Evolutionary conservation across 1,140 invertebrate genomes (phyloP), one percentile per base, ranked within the genome.

Genomic region (Bradysia coprophila): DNA sequence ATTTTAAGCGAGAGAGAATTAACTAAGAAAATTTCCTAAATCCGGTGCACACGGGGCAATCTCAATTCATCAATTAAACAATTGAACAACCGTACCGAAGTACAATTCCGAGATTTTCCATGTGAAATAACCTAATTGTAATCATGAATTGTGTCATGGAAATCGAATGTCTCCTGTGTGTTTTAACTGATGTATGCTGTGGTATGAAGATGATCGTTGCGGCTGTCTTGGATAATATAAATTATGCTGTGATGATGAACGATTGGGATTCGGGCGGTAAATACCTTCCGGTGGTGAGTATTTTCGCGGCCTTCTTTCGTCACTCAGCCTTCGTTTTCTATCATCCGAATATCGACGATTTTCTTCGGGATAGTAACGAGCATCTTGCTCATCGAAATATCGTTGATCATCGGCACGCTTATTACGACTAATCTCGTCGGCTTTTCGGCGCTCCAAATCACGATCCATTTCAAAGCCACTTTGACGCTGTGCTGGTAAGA

Each of bases 181-280:
- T 2, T 22, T 9, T 23, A 39, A 16, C 15, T 39, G 19, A 21
- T 22, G 19, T 9, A 22, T 39, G 16, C 11, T 22, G 9, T 39
- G 38, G 23, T 38, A 18, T 4, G 38, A 39, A 11, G 8, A 21
- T 23, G 38, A 39, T 6, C 38, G 38, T 23, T 39, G 38, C 6
- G 21, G 38, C 13, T 22, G 36, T 43, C 39, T 42, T 8, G 51
- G 51, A 57, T 67, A 59, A 38, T 61, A 54, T n/a, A 66, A 52
- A 47, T 67, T 66, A 45, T 68, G 65, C 50, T 68, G 64, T n/a
- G 67, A 69, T 43, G 57, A 64, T 2, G 66, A 68, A 45, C 66
- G 56, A 15, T 49, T 42, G 55, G 50, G 41, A 32, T 54, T 52
- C 34, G 45, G 42, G 15, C 47, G 46, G 18, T 53, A 49, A 20